Evolutionary conservation across 1,140 invertebrate genomes (phyloP).

Genomic region (Oryzaephilus surinamensis): DNA sequence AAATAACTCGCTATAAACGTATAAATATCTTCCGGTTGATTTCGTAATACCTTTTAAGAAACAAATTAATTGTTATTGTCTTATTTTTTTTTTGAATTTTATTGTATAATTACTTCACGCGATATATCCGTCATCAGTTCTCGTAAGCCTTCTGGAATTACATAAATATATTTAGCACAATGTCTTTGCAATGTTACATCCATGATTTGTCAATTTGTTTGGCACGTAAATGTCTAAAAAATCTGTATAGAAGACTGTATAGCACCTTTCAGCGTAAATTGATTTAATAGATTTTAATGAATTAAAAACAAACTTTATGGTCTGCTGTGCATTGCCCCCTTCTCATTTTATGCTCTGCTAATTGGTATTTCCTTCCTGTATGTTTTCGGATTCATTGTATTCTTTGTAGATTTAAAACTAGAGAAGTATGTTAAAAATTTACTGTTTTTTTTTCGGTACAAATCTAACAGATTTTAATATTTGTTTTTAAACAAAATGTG

Average conservation of each 20-base stretch:
- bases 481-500: conserved; percentile 2
- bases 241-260: no score
- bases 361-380: conserved; percentile 34
- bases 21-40: conserved; percentile 49
- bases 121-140: conserved; percentile 60
- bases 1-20: conserved; percentile 59
- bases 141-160: conserved; percentile 49
- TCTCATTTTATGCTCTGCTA: conserved; percentile 29
- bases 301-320: no score
- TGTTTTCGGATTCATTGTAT: conserved; percentile 9
- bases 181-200: conserved; percentile 30
- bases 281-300: no score
- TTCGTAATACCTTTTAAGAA: conserved; percentile 49
- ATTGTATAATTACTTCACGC: conserved; percentile 42
- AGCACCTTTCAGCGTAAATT: no score
- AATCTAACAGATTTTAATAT: neutral
- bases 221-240: neutral
- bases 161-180: conserved; percentile 32
- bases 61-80: neutral
- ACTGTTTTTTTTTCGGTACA: neutral
- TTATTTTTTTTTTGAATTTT: neutral
- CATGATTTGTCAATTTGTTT: conserved; percentile 16
- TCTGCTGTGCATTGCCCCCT: no score
- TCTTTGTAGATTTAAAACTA: neutral
- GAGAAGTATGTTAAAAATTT: neutral